phyloP scores from a whole-genome alignment of 2,113 vertebrate species.

The Thunnus maccoyii region DNA sequence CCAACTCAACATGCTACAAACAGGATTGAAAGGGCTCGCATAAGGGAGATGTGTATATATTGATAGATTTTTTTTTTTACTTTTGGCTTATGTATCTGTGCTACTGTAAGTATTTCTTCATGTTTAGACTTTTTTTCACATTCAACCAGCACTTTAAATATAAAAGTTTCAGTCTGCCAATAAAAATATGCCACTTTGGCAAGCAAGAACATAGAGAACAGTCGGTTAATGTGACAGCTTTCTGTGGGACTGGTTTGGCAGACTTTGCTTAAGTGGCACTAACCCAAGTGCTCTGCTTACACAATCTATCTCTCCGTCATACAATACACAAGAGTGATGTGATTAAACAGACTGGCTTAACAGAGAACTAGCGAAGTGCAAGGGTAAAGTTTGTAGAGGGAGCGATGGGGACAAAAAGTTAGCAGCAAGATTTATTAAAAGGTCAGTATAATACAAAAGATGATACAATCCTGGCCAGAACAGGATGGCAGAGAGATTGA shows the following conservation, averaged over 20 bases:
- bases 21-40: too few relatives aligned
- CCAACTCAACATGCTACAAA: background rate
- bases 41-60: conserved; percentile 4
- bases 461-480: conserved; percentile 16
- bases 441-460: conserved; percentile 45
- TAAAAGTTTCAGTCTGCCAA: conserved; percentile 66
- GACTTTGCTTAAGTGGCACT: conserved; percentile 74
- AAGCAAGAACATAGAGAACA: conserved; percentile 62
- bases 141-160: conserved; percentile 69
- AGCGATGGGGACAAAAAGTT: conserved; percentile 52
- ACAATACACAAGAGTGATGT: conserved; percentile 32
- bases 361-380: conserved; percentile 35
- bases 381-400: conserved; percentile 57
- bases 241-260: conserved; percentile 79
- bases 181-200: conserved; percentile 78
- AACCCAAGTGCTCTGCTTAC: conserved; percentile 69
- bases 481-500: conserved; percentile 4
- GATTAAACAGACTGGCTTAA: conserved; percentile 52
- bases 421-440: conserved; percentile 59
- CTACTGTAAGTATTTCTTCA: conserved; percentile 44
- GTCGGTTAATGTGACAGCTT: conserved; percentile 80
- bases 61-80: background rate
- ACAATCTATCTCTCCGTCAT: conserved; percentile 47
- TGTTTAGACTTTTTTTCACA: conserved; percentile 31
- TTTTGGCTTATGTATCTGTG: conserved; percentile 27